A percentile compares a stretch with the other conserved stretches of the same genome.
These are phyloP conservation scores for Zaprionus nigranus DNA, from an alignment of 1,140 invertebrate species.

Conservation along the genomic window DNA sequence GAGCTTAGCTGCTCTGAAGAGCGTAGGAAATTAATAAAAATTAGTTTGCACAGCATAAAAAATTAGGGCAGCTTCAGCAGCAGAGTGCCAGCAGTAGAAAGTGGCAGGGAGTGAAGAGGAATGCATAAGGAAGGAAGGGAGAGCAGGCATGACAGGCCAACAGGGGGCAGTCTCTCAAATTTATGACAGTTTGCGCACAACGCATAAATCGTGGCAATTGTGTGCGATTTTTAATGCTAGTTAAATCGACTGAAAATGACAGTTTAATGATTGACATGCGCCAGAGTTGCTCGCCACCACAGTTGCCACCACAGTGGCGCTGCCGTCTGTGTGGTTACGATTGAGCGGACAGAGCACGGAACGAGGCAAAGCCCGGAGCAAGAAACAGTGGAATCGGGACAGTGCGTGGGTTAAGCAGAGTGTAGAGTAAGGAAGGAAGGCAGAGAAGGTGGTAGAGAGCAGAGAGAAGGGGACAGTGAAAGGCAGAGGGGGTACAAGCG, in stretches of 20 bases:
- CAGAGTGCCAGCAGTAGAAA: neutral
- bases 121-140: neutral
- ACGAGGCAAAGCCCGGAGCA: neutral
- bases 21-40: constrained; percentile 75
- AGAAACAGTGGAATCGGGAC: neutral
- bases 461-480: neutral
- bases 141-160: constrained; percentile 18
- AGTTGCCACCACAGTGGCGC: constrained; percentile 30
- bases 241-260: constrained; percentile 83
- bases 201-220: constrained; percentile 81
- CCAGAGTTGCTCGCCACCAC: constrained; percentile 47
- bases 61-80: constrained; percentile 72
- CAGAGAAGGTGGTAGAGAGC: neutral
- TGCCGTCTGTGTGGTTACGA: constrained; percentile 52
- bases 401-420: constrained; percentile 38
- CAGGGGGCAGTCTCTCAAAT: constrained; percentile 59
- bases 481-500: neutral
- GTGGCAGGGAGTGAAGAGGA: neutral
- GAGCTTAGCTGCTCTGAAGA: constrained; percentile 48
- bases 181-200: constrained; percentile 78
- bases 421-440: neutral
- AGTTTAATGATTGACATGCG: constrained; percentile 82
- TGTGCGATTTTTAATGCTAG: constrained; percentile 82
- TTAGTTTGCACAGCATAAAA: constrained; percentile 79
- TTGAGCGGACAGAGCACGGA: constrained; percentile 31